phyloP scores from a whole-genome alignment of 1,140 invertebrate species.

The Drosophila serrata region DNA sequence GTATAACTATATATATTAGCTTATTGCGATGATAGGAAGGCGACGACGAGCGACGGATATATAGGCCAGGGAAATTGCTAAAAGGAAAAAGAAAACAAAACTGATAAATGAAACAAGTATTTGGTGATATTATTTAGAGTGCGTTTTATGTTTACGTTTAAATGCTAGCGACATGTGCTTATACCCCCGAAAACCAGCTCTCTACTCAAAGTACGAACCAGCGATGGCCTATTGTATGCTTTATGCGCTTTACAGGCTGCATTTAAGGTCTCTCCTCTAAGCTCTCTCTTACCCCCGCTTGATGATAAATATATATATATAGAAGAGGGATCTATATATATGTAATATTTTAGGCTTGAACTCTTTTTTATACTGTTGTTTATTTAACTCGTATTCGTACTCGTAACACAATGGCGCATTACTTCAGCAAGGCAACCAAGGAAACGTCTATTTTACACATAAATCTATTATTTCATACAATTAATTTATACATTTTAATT shows the following conservation, averaged over 20 bases:
- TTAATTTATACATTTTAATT: slow-evolving; percentile 72
- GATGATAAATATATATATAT: slow-evolving; percentile 22
- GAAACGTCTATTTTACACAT: slow-evolving; percentile 47
- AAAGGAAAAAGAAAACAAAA: slow-evolving; percentile 26
- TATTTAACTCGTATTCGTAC: slow-evolving; percentile 59
- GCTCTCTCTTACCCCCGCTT: slow-evolving; percentile 32
- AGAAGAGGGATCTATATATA: slow-evolving; percentile 14
- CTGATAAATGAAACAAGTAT: slow-evolving; percentile 53
- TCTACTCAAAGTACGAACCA: slow-evolving; percentile 54
- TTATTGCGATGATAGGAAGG: slow-evolving; percentile 16
- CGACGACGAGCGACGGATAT: background rate
- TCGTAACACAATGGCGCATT: slow-evolving; percentile 53
- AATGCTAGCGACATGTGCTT: slow-evolving; percentile 59
- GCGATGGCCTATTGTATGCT: slow-evolving; percentile 23
- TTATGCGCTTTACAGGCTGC: slow-evolving; percentile 45
- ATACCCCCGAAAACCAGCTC: slow-evolving; percentile 39
- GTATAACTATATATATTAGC: slow-evolving; percentile 34
- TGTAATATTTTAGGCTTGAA: slow-evolving; percentile 50
- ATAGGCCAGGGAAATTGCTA: slow-evolving; percentile 27
- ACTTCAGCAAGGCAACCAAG: slow-evolving; percentile 65
- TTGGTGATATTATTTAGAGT: slow-evolving; percentile 84
- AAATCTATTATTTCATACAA: slow-evolving; percentile 35
- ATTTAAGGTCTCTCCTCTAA: slow-evolving; percentile 33
- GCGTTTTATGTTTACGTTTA: slow-evolving; percentile 67
- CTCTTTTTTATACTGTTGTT: slow-evolving; percentile 72